phyloP scores from a whole-genome alignment of 2,113 vertebrate genomes.

The Albula glossodonta region DNA sequence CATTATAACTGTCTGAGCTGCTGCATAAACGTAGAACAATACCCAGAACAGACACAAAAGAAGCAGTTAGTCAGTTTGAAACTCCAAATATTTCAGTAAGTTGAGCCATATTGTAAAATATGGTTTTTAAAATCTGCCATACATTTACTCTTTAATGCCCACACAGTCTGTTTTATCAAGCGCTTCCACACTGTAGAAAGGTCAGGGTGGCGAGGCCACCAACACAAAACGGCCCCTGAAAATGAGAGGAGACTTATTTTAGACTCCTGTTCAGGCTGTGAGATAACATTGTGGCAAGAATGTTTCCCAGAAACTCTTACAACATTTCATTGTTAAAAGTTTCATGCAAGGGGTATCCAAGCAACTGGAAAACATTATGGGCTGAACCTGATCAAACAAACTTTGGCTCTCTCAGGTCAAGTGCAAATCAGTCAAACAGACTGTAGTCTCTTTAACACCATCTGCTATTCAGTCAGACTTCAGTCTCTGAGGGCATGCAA shows the following conservation, averaged over 20 bases:
- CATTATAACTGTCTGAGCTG: conserved; percentile 5
- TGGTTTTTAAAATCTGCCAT: background rate
- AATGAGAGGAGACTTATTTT: background rate
- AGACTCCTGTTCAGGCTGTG: too few species aligned
- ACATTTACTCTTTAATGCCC: background rate
- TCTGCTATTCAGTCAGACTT: too few species aligned
- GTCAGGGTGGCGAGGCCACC: background rate
- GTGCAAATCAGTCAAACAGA: too few species aligned
- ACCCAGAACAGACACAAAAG: background rate
- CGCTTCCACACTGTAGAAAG: background rate
- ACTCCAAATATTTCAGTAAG: background rate
- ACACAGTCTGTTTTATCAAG: background rate
- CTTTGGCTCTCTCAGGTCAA: too few species aligned
- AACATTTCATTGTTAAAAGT: too few species aligned
- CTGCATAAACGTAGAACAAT: background rate
- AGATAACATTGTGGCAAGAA: too few species aligned
- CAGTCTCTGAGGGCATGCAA: too few species aligned
- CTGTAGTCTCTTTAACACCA: too few species aligned
- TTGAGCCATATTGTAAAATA: background rate
- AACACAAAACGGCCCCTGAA: background rate
- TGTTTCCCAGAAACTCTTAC: too few species aligned
- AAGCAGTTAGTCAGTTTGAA: background rate
- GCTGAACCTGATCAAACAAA: too few species aligned
- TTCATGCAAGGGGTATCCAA: too few species aligned
- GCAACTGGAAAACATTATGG: too few species aligned